phyloP scores from a whole-genome alignment of 2,113 vertebrate genomes.

The Lasiurus borealis region DNA sequence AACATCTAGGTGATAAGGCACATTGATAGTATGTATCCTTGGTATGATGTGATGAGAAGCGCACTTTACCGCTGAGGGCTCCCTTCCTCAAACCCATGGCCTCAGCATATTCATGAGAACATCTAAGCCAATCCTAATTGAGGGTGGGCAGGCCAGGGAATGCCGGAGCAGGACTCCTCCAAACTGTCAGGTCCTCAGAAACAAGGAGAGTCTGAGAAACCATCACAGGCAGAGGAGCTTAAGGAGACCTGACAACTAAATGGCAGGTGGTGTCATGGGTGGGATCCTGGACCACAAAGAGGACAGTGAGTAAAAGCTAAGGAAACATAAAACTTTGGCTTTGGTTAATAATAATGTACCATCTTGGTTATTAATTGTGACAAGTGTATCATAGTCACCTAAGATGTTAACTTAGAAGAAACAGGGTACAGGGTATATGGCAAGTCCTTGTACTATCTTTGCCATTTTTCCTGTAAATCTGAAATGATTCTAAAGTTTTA shows the following conservation, averaged over 20 bases:
- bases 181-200: too few species aligned
- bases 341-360: not conserved
- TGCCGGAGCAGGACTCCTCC: not conserved
- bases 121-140: not conserved
- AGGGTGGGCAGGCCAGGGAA: not conserved
- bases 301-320: not conserved
- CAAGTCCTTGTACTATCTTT: not conserved
- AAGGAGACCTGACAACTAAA: not conserved
- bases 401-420: not conserved
- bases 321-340: not conserved
- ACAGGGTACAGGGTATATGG: too few species aligned
- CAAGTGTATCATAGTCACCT: not conserved
- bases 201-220: not conserved
- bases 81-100: not conserved
- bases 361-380: not conserved
- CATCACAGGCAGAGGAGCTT: too few species aligned
- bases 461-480: not conserved
- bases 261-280: not conserved
- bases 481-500: not conserved
- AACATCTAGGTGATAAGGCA: rapidly evolving
- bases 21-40: rapidly evolving
- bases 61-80: not conserved
- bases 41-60: not conserved
- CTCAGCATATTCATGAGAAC: not conserved
- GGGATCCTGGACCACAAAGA: not conserved